A percentile compares a stretch with the other conserved stretches of the same genome.
These are phyloP conservation scores for Malurus cyaneus DNA, from an alignment of 2,113 vertebrate species.

Conservation along the genomic window DNA sequence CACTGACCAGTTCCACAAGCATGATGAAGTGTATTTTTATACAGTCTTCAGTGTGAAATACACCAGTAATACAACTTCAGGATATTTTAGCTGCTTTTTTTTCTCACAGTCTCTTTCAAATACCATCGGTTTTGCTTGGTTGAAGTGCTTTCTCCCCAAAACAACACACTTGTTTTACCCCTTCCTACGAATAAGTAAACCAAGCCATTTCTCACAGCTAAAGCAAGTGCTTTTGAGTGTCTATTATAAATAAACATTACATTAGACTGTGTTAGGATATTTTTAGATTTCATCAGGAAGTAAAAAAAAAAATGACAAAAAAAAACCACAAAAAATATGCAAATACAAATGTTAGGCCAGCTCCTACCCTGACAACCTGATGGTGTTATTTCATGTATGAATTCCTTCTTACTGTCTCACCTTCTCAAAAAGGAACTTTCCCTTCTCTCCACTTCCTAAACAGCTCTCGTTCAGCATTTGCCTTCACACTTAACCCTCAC, in stretches of 20 bases:
- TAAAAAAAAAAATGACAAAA: background rate
- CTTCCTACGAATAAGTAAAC: background rate
- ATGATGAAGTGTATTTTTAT: constrained; percentile 9
- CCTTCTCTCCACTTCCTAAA: background rate
- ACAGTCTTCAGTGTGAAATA: background rate
- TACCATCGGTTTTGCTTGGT: background rate
- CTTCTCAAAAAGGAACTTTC: background rate
- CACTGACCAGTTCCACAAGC: background rate
- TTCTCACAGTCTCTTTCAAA: constrained; percentile 7
- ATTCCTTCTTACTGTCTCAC: background rate
- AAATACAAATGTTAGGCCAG: background rate
- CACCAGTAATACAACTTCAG: constrained; percentile 6
- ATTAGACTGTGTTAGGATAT: background rate
- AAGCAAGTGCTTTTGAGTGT: background rate
- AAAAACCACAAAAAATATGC: background rate
- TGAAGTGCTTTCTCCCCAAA: constrained; percentile 18
- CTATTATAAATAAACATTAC: background rate
- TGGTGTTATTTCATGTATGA: background rate
- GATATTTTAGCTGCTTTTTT: constrained; percentile 41
- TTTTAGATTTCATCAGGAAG: constrained; percentile 12
- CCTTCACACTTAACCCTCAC: background rate
- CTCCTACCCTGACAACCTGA: background rate
- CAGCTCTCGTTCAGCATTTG: background rate
- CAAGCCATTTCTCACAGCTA: constrained; percentile 1
- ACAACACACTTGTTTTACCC: background rate